Percentiles rank a stretch among this genome's conserved stretches.
These are phyloP conservation scores for Neogobius melanostomus DNA, from an alignment of 2,113 vertebrate species.

Conservation along the genomic window DNA sequence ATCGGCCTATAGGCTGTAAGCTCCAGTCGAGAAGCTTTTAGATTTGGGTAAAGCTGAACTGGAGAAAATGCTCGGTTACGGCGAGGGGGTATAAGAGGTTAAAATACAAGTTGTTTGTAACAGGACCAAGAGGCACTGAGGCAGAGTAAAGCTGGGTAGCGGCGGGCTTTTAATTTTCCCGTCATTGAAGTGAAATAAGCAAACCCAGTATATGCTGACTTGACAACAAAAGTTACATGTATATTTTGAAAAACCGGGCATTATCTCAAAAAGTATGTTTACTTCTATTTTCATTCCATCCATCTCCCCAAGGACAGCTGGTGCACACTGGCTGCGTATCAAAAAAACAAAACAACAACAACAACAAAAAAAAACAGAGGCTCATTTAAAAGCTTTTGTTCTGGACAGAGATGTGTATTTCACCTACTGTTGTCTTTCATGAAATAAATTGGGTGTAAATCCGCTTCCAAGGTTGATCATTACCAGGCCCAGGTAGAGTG, in stretches of 20 bases:
- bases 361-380: conserved; percentile 9
- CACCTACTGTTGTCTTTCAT: conserved; percentile 57
- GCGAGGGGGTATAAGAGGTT: too few relatives aligned
- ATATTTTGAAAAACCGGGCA: conserved; percentile 28
- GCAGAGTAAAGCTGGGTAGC: too few relatives aligned
- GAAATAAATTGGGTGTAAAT: conserved; percentile 73
- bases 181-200: not conserved
- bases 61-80: too few relatives aligned
- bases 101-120: too few relatives aligned
- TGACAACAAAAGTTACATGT: not conserved
- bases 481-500: conserved; percentile 81
- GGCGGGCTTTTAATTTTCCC: not conserved
- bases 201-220: conserved; percentile 25
- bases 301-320: conserved; percentile 32
- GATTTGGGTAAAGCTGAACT: too few relatives aligned
- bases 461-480: conserved; percentile 69
- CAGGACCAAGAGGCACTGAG: too few relatives aligned
- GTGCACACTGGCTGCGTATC: conserved; percentile 30
- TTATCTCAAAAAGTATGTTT: conserved; percentile 12
- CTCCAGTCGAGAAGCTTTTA: too few relatives aligned
- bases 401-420: conserved; percentile 40
- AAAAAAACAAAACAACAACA: not conserved
- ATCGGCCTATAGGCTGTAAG: too few relatives aligned
- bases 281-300: conserved; percentile 36
- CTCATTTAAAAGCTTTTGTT: conserved; percentile 44